Evolutionary conservation across 2,113 vertebrate genomes (phyloP), one percentile per base, ranked within the genome.

Genomic region (Pan troglodytes): DNA sequence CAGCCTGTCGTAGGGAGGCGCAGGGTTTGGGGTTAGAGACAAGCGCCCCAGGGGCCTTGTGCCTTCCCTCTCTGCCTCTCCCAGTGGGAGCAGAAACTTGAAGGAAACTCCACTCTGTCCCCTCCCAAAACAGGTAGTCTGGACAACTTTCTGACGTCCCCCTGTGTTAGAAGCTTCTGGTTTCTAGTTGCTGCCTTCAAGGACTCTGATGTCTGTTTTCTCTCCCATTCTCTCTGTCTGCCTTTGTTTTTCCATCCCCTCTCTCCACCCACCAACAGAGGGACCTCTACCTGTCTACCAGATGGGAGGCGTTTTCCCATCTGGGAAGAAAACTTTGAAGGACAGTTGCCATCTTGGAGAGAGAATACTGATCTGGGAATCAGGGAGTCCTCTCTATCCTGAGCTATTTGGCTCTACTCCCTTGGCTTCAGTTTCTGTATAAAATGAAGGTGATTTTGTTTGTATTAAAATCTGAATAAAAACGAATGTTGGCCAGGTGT

Each of bases 391-490:
- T 43, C 35, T 68, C 72, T 55, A 0, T 35, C 59, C 45, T 88
- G 40, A 85, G 82, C 55, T 59, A 25, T 9, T 38, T 70, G 57
- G 23, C 72, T 72, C 79, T 75, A 59, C 23, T 88, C 52, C 89
- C 38, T 92, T 64, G 43, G 59, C 45, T 35, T 93, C 70, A 35
- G 90, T 97, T 83, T 93, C 38, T 94, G 78, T 70, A 2, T 95
- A 87, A 86, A 68, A 89, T 89, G 68, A 32, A n/a, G 18, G 8
- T 87, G 38, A 72, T 50, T 35, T 27, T n/a, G 45, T 70, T 73
- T 88, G 0, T 92, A 50, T 88, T 68, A 88, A 95, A 93, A 91
- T 70, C 86, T 20, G n/a, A 83, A 79, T 23, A 70, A 30, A 94
- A 94, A 93, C 18, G 92, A 88, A 30, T 75, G 27, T 32, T 32